Conservation (phyloP, 1,140 invertebrate species). For the Drosophila busckii region DNA sequence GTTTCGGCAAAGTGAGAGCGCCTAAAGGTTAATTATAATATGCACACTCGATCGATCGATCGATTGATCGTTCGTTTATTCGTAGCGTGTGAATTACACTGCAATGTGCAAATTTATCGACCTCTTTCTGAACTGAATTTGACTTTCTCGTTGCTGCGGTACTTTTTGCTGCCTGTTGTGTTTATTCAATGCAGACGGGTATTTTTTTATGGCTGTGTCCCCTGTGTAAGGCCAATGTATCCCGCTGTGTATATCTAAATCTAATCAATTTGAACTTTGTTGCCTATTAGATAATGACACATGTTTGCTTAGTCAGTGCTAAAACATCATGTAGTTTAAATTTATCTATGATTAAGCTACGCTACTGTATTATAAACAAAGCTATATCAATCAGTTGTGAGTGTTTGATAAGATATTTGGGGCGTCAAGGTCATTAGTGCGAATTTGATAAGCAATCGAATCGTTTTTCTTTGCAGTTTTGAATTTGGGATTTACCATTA, state of each 20-base stretch:
- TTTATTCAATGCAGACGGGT: too few relatives aligned
- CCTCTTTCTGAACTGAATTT: conserved; percentile 20
- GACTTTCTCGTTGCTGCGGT: conserved; percentile 6
- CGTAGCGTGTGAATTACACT: conserved; percentile 27
- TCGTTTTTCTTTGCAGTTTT: too few relatives aligned
- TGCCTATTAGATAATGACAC: not conserved
- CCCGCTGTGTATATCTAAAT: not conserved
- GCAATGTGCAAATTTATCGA: conserved; percentile 24
- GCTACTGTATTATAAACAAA: too few relatives aligned
- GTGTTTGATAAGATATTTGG: conserved; percentile 1
- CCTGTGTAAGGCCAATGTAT: conserved; percentile 1
- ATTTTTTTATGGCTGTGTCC: conserved; percentile 16
- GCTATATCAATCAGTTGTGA: conserved; percentile 17
- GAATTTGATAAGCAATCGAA: not conserved
- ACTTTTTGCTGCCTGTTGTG: conserved; percentile 19
- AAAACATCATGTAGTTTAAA: not conserved
- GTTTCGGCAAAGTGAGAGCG: not conserved
- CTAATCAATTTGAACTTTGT: conserved; percentile 10
- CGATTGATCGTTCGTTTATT: too few relatives aligned
- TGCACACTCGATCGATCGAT: too few relatives aligned
- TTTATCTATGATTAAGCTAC: too few relatives aligned
- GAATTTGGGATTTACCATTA: too few relatives aligned
- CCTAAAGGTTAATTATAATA: too few relatives aligned
- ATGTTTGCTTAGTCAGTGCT: too few relatives aligned
- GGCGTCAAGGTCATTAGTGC: not conserved